These are phyloP conservation scores for Hydrocynus forskahlii DNA, from an alignment of 2,797 vertebrate species.

Conservation along the genomic window DNA sequence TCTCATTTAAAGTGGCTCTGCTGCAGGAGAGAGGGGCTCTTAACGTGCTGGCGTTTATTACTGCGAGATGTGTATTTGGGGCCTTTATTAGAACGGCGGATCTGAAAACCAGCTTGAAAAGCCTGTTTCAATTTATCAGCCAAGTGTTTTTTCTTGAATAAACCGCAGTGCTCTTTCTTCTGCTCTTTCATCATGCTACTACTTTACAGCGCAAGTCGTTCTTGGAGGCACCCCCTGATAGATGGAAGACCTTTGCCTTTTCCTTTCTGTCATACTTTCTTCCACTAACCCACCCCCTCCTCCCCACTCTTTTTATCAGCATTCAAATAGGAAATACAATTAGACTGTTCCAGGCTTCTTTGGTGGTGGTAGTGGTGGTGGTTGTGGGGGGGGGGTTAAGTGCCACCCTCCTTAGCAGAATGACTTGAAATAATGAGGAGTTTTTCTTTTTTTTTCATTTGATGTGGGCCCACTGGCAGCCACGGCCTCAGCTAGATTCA, in stretches of 20 bases:
- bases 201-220: constrained; percentile 44
- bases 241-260: constrained; percentile 60
- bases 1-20: constrained; percentile 82
- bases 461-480: constrained; percentile 60
- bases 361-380: constrained; percentile 62
- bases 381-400: constrained; percentile 49
- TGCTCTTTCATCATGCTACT: constrained; percentile 75
- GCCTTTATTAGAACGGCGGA: constrained; percentile 82
- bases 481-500: constrained; percentile 49
- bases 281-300: constrained; percentile 16
- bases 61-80: constrained; percentile 78
- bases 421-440: constrained; percentile 72
- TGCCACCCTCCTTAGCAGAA: constrained; percentile 66
- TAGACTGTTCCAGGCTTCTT: constrained; percentile 66
- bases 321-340: constrained; percentile 83
- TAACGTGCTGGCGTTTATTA: constrained; percentile 81
- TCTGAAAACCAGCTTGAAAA: constrained; percentile 83
- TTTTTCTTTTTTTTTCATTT: constrained; percentile 49
- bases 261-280: constrained; percentile 54
- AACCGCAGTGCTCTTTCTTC: constrained; percentile 76
- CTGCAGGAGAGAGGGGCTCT: constrained; percentile 79
- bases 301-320: constrained; percentile 65
- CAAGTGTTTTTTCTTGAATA: constrained; percentile 76
- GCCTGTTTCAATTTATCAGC: constrained; percentile 84
- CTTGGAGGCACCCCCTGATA: constrained; percentile 49